Conservation (phyloP, 2,797 vertebrate species). For the Phalloptychus januarius region DNA sequence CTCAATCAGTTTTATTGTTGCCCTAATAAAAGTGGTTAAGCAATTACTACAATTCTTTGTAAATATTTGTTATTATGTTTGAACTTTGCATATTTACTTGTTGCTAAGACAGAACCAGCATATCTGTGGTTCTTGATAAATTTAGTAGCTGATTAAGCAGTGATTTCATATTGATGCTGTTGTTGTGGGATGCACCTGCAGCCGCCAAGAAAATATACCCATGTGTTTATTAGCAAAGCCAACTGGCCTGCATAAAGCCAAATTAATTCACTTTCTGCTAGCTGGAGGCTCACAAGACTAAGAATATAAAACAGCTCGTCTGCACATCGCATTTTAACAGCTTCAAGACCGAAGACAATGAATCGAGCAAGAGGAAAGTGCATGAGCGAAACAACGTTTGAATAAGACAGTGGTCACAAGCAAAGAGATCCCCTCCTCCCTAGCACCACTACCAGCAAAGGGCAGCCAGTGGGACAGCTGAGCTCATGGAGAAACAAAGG, state of each 20-base stretch:
- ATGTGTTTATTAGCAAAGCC: constrained; percentile 44
- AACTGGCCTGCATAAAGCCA: constrained; percentile 30
- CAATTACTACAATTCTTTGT: neutral
- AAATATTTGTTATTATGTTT: neutral
- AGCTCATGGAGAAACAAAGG: constrained; percentile 79
- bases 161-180: neutral
- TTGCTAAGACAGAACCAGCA: neutral
- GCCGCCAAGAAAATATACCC: constrained; percentile 21
- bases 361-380: constrained; percentile 68
- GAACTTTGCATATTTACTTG: neutral
- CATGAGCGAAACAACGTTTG: constrained; percentile 59
- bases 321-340: constrained; percentile 10
- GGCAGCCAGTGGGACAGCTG: constrained; percentile 77
- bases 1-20: neutral
- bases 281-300: constrained; percentile 16
- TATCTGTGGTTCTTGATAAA: neutral
- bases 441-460: constrained; percentile 45
- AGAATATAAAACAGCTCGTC: constrained; percentile 28
- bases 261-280: constrained; percentile 38
- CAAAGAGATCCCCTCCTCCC: constrained; percentile 49
- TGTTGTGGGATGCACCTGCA: constrained; percentile 5
- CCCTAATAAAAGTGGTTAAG: neutral
- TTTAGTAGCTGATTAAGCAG: neutral
- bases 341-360: constrained; percentile 53
- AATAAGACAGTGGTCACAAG: constrained; percentile 63